A percentile compares a stretch with the other conserved stretches of the same genome.
These are phyloP conservation scores for Lutjanus campechanus DNA, from an alignment of 2,797 vertebrate species.

Conservation along the genomic window DNA sequence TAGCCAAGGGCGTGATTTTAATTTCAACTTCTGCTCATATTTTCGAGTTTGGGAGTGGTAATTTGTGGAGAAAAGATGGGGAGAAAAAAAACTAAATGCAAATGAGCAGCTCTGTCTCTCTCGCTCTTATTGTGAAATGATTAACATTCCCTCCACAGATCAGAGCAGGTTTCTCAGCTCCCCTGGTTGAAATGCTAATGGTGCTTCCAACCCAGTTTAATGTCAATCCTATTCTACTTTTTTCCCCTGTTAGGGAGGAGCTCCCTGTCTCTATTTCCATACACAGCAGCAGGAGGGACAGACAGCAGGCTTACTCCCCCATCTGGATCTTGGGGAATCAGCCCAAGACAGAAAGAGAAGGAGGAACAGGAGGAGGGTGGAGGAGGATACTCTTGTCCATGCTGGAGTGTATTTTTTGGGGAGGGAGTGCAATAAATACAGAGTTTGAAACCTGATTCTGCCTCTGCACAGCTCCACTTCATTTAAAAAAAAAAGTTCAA, in stretches of 20 bases:
- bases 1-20: conserved; percentile 26
- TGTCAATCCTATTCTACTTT: conserved; percentile 75
- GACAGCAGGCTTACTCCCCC: conserved; percentile 66
- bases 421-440: conserved; percentile 9
- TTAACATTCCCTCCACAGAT: conserved; percentile 85
- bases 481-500: conserved; percentile 51
- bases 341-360: conserved; percentile 59
- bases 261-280: conserved; percentile 69
- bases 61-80: conserved; percentile 45
- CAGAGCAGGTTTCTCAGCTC: conserved; percentile 78
- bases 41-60: conserved; percentile 37
- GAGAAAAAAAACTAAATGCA: conserved; percentile 61
- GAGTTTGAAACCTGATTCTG: conserved; percentile 20
- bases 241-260: conserved; percentile 67
- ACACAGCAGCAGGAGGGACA: conserved; percentile 74
- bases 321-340: conserved; percentile 66
- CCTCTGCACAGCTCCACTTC: conserved; percentile 36
- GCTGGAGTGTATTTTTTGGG: conserved; percentile 14
- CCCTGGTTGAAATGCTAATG: conserved; percentile 87
- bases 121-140: conserved; percentile 78
- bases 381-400: conserved; percentile 53
- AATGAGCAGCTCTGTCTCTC: conserved; percentile 63
- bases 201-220: conserved; percentile 75
- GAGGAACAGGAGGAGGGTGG: conserved; percentile 52
- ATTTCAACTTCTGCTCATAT: conserved; percentile 45